phyloP scores from a whole-genome alignment of 2,888 invertebrate genomes.

The Drosophila kokeensis region DNA sequence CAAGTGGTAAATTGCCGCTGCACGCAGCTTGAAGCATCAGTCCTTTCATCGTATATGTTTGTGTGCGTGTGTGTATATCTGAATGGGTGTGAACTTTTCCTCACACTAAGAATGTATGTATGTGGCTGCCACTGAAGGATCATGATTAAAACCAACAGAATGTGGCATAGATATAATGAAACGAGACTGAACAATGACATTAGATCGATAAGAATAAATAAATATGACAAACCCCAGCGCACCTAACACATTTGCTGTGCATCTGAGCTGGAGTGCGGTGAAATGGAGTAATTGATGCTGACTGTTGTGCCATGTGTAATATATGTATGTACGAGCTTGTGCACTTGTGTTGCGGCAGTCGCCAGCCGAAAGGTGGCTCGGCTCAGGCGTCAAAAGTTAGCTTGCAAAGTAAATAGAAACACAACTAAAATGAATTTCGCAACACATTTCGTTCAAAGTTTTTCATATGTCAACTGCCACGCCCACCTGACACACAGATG shows the following conservation, averaged over 20 bases:
- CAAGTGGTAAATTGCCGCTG: neutral
- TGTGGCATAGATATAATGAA: conserved; percentile 19
- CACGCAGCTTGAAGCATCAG: neutral
- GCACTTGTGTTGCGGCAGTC: conserved; percentile 63
- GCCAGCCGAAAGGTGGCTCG: conserved; percentile 17
- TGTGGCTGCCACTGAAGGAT: neutral
- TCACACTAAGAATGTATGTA: neutral
- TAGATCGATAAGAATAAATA: conserved; percentile 59
- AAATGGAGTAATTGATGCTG: neutral
- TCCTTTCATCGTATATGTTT: neutral
- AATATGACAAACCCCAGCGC: conserved; percentile 24
- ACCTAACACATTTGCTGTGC: conserved; percentile 1
- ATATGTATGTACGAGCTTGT: conserved; percentile 50
- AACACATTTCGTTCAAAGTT: conserved; percentile 52
- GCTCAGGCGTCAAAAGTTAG: conserved; percentile 28
- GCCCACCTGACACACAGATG: conserved; percentile 32
- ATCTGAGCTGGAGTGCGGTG: neutral
- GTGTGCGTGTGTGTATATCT: neutral
- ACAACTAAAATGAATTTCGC: conserved; percentile 66
- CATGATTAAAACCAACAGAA: conserved; percentile 6
- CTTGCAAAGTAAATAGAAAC: conserved; percentile 71
- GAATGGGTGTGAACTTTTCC: neutral
- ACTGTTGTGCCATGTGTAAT: conserved; percentile 35
- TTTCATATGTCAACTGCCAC: conserved; percentile 57
- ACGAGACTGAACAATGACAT: conserved; percentile 42